These are phyloP conservation scores for Peromyscus nudipes DNA, from an alignment of 2,797 vertebrate species.

Conservation along the genomic window DNA sequence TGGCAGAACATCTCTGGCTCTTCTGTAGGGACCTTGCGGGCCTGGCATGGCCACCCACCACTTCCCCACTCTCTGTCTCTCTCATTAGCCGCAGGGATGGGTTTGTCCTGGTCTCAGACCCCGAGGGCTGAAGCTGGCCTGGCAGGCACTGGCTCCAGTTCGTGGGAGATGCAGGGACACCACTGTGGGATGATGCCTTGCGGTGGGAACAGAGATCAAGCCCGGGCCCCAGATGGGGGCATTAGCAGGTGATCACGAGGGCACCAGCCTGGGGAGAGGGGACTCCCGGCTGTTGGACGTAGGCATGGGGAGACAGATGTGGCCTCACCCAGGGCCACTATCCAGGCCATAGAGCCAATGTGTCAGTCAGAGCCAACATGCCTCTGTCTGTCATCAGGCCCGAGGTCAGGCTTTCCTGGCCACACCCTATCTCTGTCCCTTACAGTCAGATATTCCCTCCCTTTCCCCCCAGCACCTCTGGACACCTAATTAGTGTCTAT, in stretches of 20 bases:
- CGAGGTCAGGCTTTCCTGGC: not conserved
- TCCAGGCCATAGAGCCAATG: not conserved
- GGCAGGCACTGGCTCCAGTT: slow-evolving; percentile 11
- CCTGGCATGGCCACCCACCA: slow-evolving; percentile 68
- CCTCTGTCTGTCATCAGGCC: not conserved
- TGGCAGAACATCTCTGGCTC: slow-evolving; percentile 69
- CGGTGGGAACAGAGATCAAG: not conserved
- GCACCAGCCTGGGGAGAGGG: too few species aligned
- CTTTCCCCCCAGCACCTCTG: not conserved
- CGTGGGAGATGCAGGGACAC: not conserved
- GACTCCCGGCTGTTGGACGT: not conserved
- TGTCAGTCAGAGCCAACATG: not conserved
- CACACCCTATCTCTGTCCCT: not conserved
- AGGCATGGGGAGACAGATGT: not conserved
- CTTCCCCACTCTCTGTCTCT: slow-evolving; percentile 74
- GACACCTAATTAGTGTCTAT: not conserved
- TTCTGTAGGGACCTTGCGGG: not conserved
- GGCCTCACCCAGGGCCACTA: not conserved
- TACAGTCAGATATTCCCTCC: not conserved
- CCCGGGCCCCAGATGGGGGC: not conserved
- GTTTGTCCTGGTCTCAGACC: slow-evolving; percentile 44
- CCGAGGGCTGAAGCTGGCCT: slow-evolving; percentile 66
- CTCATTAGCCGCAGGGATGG: slow-evolving; percentile 66
- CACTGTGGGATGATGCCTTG: not conserved
- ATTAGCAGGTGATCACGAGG: not conserved